These are phyloP conservation scores for Tinamus major DNA, from an alignment of 2,797 vertebrate species.

Conservation along the genomic window DNA sequence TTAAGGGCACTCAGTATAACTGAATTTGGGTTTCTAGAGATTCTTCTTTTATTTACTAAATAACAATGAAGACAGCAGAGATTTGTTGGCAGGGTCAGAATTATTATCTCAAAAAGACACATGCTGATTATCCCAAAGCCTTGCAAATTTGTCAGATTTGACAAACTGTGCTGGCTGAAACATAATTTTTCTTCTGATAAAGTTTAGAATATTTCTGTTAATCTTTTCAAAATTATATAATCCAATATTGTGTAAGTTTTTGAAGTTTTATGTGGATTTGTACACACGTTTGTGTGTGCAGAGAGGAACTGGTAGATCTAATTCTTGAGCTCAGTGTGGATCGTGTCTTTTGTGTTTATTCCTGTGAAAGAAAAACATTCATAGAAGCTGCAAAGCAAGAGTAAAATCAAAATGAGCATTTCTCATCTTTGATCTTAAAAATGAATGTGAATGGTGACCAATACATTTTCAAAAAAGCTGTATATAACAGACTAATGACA, in stretches of 20 bases:
- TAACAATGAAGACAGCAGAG: neutral
- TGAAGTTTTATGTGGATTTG: neutral
- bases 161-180: neutral
- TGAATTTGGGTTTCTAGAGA: neutral
- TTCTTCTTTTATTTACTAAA: neutral
- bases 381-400: neutral
- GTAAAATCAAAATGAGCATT: neutral
- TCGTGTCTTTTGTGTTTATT: neutral
- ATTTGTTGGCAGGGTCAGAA: neutral
- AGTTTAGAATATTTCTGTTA: neutral
- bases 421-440: neutral
- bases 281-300: neutral
- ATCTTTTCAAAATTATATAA: neutral
- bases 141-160: neutral
- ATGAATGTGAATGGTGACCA: neutral
- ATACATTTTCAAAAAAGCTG: neutral
- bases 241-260: neutral
- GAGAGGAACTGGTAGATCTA: neutral
- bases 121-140: neutral
- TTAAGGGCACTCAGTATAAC: neutral
- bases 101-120: neutral
- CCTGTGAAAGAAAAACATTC: neutral
- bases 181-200: neutral
- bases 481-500: accelerated
- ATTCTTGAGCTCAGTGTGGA: neutral